Conservation (phyloP, 2,113 vertebrate genomes). For the Aythya baeri region DNA sequence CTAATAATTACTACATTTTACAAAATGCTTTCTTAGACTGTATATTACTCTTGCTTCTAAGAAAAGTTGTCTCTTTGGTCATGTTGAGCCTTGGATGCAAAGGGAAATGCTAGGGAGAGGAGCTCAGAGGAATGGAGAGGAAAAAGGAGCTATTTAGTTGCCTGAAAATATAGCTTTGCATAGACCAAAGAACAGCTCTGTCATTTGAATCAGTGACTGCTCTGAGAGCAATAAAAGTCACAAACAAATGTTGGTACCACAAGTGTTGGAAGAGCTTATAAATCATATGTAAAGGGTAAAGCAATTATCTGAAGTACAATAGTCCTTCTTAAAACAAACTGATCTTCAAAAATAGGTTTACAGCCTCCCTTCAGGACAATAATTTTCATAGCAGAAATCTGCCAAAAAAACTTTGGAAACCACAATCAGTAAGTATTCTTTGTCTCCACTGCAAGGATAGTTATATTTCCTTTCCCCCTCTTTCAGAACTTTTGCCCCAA, state of each 20-base stretch:
- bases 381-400: conserved; percentile 54
- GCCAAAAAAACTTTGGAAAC: neutral
- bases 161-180: conserved; percentile 4
- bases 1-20: neutral
- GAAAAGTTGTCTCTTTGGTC: neutral
- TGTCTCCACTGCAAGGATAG: neutral
- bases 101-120: neutral
- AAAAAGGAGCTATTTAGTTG: neutral
- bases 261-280: neutral
- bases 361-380: conserved; percentile 20
- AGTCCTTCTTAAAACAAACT: conserved; percentile 21
- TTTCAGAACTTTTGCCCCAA: neutral
- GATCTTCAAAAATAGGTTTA: conserved; percentile 36
- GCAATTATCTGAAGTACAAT: conserved; percentile 20
- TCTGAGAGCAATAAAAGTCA: conserved; percentile 31
- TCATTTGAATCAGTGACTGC: conserved; percentile 14
- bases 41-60: neutral
- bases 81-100: neutral
- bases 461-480: neutral
- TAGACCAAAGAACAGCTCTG: neutral
- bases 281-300: conserved; percentile 38
- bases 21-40: neutral
- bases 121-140: neutral
- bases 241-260: conserved; percentile 16
- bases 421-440: neutral